A percentile compares a stretch with the other conserved stretches of the same genome.
Conservation (phyloP, 1,140 invertebrate species). For the Temnothorax longispinosus region DNA sequence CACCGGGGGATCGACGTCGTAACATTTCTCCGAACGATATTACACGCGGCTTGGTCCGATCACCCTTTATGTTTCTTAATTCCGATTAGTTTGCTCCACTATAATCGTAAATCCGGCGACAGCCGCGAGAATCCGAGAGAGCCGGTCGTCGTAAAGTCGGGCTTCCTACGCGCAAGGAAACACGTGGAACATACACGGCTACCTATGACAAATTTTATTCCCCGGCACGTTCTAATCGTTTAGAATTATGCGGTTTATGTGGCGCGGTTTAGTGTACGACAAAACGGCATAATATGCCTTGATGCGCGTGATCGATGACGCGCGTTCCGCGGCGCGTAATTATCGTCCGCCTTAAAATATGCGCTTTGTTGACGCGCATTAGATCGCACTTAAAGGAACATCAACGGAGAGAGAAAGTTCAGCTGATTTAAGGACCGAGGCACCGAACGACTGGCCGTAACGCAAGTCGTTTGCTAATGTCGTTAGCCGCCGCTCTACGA, state of each 20-base stretch:
- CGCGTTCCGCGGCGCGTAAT: constrained; percentile 34
- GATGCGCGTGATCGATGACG: constrained; percentile 47
- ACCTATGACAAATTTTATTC: constrained; percentile 76
- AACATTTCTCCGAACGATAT: constrained; percentile 27
- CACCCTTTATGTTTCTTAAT: constrained; percentile 63
- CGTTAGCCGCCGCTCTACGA: not conserved
- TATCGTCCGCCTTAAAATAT: constrained; percentile 31
- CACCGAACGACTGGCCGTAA: constrained; percentile 7
- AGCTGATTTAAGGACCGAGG: constrained; percentile 36
- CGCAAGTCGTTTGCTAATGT: constrained; percentile 25
- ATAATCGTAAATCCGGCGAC: constrained; percentile 73
- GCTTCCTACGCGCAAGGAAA: constrained; percentile 41
- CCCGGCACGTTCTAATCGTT: constrained; percentile 44
- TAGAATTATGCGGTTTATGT: constrained; percentile 62
- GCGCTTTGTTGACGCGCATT: constrained; percentile 53
- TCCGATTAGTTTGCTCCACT: constrained; percentile 67
- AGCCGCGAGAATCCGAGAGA: constrained; percentile 39
- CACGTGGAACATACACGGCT: not conserved
- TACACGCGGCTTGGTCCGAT: not conserved
- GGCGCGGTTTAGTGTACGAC: constrained; percentile 1
- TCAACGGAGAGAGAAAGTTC: constrained; percentile 45
- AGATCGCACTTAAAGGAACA: constrained; percentile 49
- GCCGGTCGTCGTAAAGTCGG: constrained; percentile 66
- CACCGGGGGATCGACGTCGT: not conserved
- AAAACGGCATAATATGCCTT: constrained; percentile 5